These are phyloP conservation scores for Tupiocoris notatus DNA, from an alignment of 2,888 invertebrate genomes.

Conservation along the genomic window DNA sequence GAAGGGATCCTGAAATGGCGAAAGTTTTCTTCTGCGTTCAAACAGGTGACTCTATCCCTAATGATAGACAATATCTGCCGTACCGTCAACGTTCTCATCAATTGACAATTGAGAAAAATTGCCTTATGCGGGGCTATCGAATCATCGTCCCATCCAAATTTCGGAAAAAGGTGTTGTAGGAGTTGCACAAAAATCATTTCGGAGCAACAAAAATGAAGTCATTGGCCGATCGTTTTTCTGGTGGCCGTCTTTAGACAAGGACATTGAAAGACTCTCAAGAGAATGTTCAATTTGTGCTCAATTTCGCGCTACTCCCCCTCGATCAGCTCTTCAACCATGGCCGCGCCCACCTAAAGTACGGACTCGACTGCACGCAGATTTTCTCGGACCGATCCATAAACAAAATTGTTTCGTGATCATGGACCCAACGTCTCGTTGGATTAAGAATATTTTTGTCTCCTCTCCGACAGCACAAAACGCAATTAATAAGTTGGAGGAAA, in stretches of 20 bases:
- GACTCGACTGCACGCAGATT: constrained; percentile 2
- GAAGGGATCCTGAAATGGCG: neutral
- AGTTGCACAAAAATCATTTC: neutral
- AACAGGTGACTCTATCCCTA: neutral
- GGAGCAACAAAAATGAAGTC: no score
- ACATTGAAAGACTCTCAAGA: neutral
- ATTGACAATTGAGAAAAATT: neutral
- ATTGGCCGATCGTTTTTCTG: neutral
- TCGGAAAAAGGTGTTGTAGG: neutral
- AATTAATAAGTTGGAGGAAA: constrained; percentile 2
- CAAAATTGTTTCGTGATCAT: constrained; percentile 13
- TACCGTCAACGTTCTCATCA: neutral
- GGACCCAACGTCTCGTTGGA: constrained; percentile 32
- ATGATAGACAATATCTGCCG: neutral
- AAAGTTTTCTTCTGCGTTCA: neutral
- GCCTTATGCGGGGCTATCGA: neutral
- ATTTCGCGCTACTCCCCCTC: no score
- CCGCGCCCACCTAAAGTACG: neutral
- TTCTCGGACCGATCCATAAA: constrained; percentile 19
- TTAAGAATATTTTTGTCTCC: constrained; percentile 31
- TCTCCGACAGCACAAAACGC: constrained; percentile 3
- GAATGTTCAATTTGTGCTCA: no score
- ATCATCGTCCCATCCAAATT: neutral
- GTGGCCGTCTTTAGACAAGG: neutral
- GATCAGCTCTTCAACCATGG: no score